A percentile compares a stretch with the other conserved stretches of the same genome.
These are phyloP conservation scores for Gastrophryne carolinensis DNA, from an alignment of 2,797 vertebrate species.

Conservation along the genomic window DNA sequence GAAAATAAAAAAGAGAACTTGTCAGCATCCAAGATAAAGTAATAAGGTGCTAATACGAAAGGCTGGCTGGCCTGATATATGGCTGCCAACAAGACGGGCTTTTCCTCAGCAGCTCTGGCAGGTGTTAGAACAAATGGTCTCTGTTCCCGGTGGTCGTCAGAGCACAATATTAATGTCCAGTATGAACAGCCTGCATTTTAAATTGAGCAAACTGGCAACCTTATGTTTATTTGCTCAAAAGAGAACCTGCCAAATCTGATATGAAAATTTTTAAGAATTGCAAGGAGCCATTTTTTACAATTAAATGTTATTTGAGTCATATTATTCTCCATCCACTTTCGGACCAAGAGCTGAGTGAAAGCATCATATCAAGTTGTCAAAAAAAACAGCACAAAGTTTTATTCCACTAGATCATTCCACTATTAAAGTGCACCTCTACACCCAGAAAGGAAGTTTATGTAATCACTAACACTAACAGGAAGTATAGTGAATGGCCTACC, in stretches of 20 bases:
- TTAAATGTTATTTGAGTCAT: no score
- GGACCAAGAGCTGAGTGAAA: no score
- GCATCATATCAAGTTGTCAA: no score
- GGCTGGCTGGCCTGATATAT: neutral
- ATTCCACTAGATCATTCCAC: no score
- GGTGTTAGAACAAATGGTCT: neutral
- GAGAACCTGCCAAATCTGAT: neutral
- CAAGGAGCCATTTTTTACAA: no score
- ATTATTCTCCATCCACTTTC: no score
- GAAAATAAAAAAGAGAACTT: neutral
- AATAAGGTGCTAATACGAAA: neutral
- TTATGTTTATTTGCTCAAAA: neutral
- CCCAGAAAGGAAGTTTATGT: no score
- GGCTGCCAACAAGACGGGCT: neutral
- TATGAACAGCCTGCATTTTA: neutral
- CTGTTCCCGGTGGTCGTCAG: neutral
- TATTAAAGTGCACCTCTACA: no score
- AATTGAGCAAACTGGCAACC: neutral
- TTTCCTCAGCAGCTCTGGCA: neutral
- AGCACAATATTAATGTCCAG: neutral
- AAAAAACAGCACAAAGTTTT: no score
- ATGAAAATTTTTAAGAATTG: no score
- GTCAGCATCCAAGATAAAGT: neutral
- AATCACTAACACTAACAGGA: no score
- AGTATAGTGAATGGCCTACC: no score